Evolutionary conservation across 2,113 vertebrate species (phyloP), one percentile per base, ranked within the genome.

Genomic region (Burhinus bistriatus): DNA sequence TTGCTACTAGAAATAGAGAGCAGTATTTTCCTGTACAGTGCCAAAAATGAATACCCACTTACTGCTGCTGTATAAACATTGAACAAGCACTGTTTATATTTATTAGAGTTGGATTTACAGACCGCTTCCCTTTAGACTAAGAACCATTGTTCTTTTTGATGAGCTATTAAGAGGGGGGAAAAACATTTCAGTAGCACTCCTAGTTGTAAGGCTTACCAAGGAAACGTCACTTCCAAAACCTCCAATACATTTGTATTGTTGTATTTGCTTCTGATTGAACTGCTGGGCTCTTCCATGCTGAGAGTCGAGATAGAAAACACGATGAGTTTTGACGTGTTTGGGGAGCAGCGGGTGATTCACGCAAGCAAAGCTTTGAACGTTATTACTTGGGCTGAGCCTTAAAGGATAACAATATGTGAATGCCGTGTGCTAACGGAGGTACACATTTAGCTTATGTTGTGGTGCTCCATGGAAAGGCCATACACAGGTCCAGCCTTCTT

Each of bases 11-110:
- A 96, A 97, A 96, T 49, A 95, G 87, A 96, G 92, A 89, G 75
- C 75, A 58, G 32, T 79, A 15, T 93, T 96, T 96, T 93, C 83
- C 57, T 77, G 44, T 64, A n/a, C 45, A 51, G 79, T 93, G 95
- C 95, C 97, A 96, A 93, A 95, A 95, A 94, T 96, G 89, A 96
- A 92, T 93, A 79, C 64, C 84, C 95, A 93, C 96, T 97, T 95
- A 70, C 87, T 95, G 80, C 89, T 89, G 55, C 54, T 88, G 55
- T 90, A 52, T 84, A 96, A 97, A 86, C 93, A 96, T 61, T 95
- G 91, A 89, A 58, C 68, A 90, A 94, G 65, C 17, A 4, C 87
- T 86, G 95, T 96, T 97, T 96, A 64, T 96, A 88, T 97, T 96
- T 97, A 81, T 92, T 95, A 94, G 89, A 80, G 87, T n/a, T 93